These are phyloP conservation scores for Sarcophaga variegata DNA, from an alignment of 2,888 invertebrate genomes.

Conservation along the genomic window DNA sequence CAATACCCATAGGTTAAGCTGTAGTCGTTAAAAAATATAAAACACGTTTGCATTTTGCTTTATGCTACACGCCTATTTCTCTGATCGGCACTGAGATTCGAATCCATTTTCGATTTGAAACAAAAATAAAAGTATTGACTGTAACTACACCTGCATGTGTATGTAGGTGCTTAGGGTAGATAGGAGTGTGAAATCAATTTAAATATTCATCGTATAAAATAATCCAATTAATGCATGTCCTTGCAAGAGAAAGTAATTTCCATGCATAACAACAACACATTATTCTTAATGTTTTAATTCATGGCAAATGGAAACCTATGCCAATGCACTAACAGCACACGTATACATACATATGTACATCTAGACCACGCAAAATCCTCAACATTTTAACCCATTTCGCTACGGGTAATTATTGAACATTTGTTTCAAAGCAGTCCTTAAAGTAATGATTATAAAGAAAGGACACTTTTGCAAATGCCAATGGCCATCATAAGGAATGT, in stretches of 20 bases:
- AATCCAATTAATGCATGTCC: conserved; percentile 56
- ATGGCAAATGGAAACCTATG: conserved; percentile 31
- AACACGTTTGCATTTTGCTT: no score
- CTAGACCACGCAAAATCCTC: not conserved
- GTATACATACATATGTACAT: not conserved
- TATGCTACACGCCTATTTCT: no score
- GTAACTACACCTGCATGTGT: no score
- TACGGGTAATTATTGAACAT: not conserved
- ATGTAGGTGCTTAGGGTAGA: no score
- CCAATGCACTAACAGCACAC: not conserved
- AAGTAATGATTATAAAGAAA: not conserved
- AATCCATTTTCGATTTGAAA: no score
- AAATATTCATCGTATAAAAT: conserved; percentile 26
- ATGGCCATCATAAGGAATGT: no score
- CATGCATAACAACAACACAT: conserved; percentile 43
- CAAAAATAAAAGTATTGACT: no score
- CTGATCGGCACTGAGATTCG: no score
- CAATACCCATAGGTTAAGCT: no score
- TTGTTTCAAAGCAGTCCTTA: not conserved
- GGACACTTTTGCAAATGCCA: no score
- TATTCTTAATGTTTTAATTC: conserved; percentile 45
- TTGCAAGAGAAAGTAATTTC: conserved; percentile 49
- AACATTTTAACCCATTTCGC: conserved; percentile 38
- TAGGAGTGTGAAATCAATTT: conserved; percentile 2
- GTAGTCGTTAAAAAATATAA: no score